A percentile compares a stretch with the other conserved stretches of the same genome.
Evolutionary conservation across 2,797 vertebrate species (phyloP).

Genomic region (Manis pentadactyla): DNA sequence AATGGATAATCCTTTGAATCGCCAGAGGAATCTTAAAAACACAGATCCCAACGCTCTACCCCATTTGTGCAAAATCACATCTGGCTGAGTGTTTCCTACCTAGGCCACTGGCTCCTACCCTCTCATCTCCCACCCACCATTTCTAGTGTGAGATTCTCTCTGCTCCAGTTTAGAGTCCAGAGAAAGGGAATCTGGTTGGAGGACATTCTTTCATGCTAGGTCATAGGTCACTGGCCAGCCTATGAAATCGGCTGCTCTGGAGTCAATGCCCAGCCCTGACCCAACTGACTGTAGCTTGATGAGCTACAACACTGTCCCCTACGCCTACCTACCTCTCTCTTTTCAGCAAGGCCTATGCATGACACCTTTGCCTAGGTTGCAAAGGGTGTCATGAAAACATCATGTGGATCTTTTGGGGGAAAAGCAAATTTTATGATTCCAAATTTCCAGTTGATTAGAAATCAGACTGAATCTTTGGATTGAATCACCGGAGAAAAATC

Average conservation of each 20-base stretch:
- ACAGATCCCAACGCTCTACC: neutral
- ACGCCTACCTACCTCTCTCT: neutral
- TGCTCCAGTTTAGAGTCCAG: neutral
- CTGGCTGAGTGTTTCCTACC: neutral
- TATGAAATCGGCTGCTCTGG: neutral
- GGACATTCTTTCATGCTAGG: constrained; percentile 5
- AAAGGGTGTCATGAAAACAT: neutral
- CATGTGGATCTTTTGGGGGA: neutral
- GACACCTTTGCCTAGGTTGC: neutral
- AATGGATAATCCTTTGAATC: neutral
- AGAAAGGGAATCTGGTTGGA: neutral
- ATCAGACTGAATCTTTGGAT: neutral
- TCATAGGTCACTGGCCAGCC: neutral
- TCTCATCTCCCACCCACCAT: neutral
- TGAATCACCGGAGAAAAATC: neutral
- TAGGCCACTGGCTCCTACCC: neutral
- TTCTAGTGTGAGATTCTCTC: neutral
- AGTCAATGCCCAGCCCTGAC: neutral
- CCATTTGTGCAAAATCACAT: neutral
- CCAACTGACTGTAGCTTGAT: neutral
- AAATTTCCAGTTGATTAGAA: constrained; percentile 42
- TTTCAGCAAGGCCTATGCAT: neutral
- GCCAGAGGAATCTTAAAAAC: neutral
- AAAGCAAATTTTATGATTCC: neutral
- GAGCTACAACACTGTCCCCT: neutral